Evolutionary conservation across 2,797 vertebrate species (phyloP), one percentile per base, ranked within the genome.

Genomic region (Onychomys arenicola): DNA sequence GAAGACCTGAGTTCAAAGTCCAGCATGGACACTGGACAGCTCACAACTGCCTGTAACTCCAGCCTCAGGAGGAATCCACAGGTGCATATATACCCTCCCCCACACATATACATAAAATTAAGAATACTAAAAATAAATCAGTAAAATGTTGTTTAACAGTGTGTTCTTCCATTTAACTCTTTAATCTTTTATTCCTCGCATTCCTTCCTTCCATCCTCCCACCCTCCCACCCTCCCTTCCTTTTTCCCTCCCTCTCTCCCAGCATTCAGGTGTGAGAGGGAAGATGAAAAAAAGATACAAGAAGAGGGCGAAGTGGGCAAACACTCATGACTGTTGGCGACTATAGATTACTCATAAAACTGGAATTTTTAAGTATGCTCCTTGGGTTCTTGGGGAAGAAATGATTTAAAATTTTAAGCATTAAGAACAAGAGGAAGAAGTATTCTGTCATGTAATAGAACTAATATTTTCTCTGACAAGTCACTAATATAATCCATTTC

Each of bases 381-480:
- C 52, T 87, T 81, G 43, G 7, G 16, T 69, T 55, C 43, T 52
- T 49, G 11, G 29, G 23, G 11, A 21, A 12, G 52, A 94, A 94
- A 61, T 6, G 11, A 0, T 46, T 75, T 6, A 16, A 93, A 88
- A 91, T 14, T 55, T 55, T 23, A 88, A 65, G 32, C 23, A 96
- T 88, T 76, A 19, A 73, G 59, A 84, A 92, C 0, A 65, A 84
- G 29, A 43, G 11, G 63, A 78, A 69, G 52, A 87, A 89, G 40
- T 40, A 6, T 63, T 88, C 69, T 5, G 8, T 59, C 34, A 73
- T 43, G 29, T 91, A 94, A 81, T 12, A 76, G 25, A 95, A 78
- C 0, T 55, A 85, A 81, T 55, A 93, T 27, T 85, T 21, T 96
- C 5, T 90, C 92, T 93, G 80, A 67, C 49, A 88, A 52, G 23